phyloP scores from a whole-genome alignment of 1,140 invertebrate genomes.

The Drosophila oshimai region DNA sequence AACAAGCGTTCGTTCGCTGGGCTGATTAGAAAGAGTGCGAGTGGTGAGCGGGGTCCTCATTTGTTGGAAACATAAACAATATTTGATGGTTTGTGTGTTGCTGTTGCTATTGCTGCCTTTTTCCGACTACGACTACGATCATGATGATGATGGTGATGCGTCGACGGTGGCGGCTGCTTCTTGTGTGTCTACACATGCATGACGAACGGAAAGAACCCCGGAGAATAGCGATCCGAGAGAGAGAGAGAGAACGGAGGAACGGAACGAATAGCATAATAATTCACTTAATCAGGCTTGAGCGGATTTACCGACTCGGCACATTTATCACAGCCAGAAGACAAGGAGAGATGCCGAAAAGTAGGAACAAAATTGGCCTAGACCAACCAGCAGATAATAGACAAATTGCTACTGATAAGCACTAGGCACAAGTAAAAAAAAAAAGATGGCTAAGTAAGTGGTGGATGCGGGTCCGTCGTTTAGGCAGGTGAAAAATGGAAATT shows the following conservation, averaged over 20 bases:
- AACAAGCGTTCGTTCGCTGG: slow-evolving; percentile 64
- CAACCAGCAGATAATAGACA: slow-evolving; percentile 57
- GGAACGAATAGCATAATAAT: slow-evolving; percentile 58
- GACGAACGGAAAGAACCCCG: slow-evolving; percentile 49
- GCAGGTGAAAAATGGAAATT: slow-evolving; percentile 78
- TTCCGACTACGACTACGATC: background rate
- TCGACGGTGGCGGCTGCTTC: slow-evolving; percentile 42
- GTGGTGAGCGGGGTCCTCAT: slow-evolving; percentile 34
- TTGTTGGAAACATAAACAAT: slow-evolving; percentile 78
- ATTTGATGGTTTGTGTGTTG: slow-evolving; percentile 66
- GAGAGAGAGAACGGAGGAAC: background rate
- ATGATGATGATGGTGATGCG: slow-evolving; percentile 9
- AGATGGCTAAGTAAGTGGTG: slow-evolving; percentile 59
- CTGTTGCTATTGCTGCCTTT: slow-evolving; percentile 28
- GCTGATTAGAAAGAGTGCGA: slow-evolving; percentile 71
- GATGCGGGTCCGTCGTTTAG: slow-evolving; percentile 67
- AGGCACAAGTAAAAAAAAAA: slow-evolving; percentile 15
- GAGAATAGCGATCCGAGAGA: background rate
- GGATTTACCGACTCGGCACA: slow-evolving; percentile 59
- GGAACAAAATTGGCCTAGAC: slow-evolving; percentile 46
- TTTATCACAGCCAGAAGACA: slow-evolving; percentile 26
- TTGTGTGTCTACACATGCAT: slow-evolving; percentile 76
- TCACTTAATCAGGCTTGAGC: slow-evolving; percentile 77
- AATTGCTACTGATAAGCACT: slow-evolving; percentile 72
- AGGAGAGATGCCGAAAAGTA: background rate